A percentile compares a stretch with the other conserved stretches of the same genome.
phyloP scores from a whole-genome alignment of 2,797 vertebrate genomes.

The Poecilia velifera region DNA sequence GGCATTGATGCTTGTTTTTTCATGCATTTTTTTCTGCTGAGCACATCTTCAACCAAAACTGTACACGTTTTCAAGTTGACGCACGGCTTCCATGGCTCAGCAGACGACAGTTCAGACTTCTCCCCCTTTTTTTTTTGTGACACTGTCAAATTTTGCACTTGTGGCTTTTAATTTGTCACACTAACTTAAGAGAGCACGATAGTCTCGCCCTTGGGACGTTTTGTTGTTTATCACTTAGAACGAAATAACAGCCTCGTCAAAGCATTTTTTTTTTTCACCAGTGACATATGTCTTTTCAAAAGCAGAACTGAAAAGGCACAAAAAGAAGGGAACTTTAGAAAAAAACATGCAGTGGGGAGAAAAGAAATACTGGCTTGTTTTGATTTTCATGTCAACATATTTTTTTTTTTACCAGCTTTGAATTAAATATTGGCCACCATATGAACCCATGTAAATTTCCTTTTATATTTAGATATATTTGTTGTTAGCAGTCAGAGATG shows the following conservation, averaged over 20 bases:
- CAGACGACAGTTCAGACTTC: conserved; percentile 40
- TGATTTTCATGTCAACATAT: conserved; percentile 1
- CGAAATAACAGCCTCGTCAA: conserved; percentile 61
- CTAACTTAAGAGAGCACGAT: conserved; percentile 60
- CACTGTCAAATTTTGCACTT: conserved; percentile 47
- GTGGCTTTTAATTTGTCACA: conserved; percentile 65
- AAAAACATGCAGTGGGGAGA: conserved; percentile 7
- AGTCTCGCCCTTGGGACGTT: conserved; percentile 56
- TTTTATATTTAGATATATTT: background rate
- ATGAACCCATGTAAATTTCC: background rate
- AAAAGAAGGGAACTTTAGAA: conserved; percentile 15
- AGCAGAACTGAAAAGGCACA: conserved; percentile 35
- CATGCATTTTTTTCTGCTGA: conserved; percentile 25
- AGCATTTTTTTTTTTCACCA: conserved; percentile 48
- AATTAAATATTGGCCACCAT: background rate
- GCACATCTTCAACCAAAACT: conserved; percentile 20
- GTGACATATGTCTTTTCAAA: conserved; percentile 40
- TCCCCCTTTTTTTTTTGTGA: conserved; percentile 40
- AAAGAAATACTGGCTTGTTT: conserved; percentile 11
- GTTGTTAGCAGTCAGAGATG: conserved; percentile 19
- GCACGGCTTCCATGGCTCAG: conserved; percentile 23
- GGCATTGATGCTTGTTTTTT: conserved; percentile 34
- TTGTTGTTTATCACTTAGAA: conserved; percentile 59
- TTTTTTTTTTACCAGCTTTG: conserved; percentile 10
- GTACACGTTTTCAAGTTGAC: conserved; percentile 15